Base-by-base conservation (phyloP, 2,797 vertebrate species). In the Streptopelia turtur region DNA sequence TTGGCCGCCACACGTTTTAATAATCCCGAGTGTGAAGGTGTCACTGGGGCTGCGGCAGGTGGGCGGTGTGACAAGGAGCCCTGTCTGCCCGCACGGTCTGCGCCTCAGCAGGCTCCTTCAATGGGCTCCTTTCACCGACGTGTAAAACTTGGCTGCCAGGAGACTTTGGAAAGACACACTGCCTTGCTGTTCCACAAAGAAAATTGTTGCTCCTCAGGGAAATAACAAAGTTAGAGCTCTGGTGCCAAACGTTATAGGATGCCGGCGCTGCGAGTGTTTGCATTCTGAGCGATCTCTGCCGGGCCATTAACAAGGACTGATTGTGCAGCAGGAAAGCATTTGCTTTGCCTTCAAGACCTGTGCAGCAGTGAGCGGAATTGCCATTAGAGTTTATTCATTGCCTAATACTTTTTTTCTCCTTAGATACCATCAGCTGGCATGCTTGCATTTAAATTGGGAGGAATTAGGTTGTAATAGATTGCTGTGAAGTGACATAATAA, bases 281-380 rank as follows among this genome's bases (percentile, higher is more conserved):
- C 94, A 7, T 59, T 83, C 86, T 70, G 93, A 52, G 47, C 78
- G 82, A 84, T 95, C 96, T 95, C 84, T 95, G 92, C 90, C 11
- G 37, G 65, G 86, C 56, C 56, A 22, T 70, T 84, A 96, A 97
- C 97, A 97, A 96, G 97, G 89, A 28, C 72, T 50, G 78, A 93
- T 80, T 93, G 91, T 97, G 87, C 69, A 63, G 79, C 21, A 66
- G 4, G 2, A 63, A 79, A n/a, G 91, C 49, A 33, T 95, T 94
- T 87, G n/a, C 63, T 17, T 53, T 63, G 56, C 69, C 86, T 89
- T 66, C 76, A 55, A 55, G 63, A 87, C 56, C 77, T 72, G 78
- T 53, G 24, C 59, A 37, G 39, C 35, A 63, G 31, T n/a, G 41
- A 71, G 30, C 66, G 72, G 52, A 70, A 43, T 86, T 66, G 47